Evolutionary conservation across 2,888 invertebrate species (phyloP), one percentile per base, ranked within the genome.

Genomic region (Pandemis heparana): DNA sequence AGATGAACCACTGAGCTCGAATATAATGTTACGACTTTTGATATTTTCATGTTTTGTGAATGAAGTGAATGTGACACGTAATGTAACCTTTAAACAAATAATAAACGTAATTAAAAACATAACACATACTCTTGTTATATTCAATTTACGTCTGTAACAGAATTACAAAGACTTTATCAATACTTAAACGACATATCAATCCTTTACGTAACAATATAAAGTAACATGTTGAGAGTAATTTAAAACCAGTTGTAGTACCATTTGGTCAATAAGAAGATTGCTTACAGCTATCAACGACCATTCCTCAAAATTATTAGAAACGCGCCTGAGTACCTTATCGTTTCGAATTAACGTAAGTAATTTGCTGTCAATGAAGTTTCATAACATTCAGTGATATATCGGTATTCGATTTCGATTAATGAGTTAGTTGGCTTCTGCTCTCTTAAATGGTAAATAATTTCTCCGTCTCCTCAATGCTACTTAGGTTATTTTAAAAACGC

Each of bases 231-330:
- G 79, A 80, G 79, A 83, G 85, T 82, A 81, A 83, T 82, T 83
- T 78, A 66, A 82, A 85, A 85, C 84, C 83, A 79, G 87, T 87
- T 85, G 77, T 79, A 76, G 77, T 78, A 79, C 78, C 76, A 82
- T 83, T 83, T 77, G 77, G 83, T 84, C 84, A 87, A 85, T 84
- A 82, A 85, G 83, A 84, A 82, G 82, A 85, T 88, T 86, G 83
- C 82, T 84, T 82, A 83, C 78, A 80, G 75, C 77, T 79, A 81
- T 82, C 80, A 80, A 77, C 77, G 78, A 78, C 78, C 80, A 78
- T 82, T 82, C 82, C 81, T 68, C 71, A 69, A 75, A 76, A 75
- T 74, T 70, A 75, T 85, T 85, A 86, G 85, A 83, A 84, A 84
- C 83, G 84, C 79, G 78, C 79, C 74, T 75, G 78, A 79, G 81